Base-by-base conservation (phyloP, 2,888 invertebrate species). In the Merodon equestris region DNA sequence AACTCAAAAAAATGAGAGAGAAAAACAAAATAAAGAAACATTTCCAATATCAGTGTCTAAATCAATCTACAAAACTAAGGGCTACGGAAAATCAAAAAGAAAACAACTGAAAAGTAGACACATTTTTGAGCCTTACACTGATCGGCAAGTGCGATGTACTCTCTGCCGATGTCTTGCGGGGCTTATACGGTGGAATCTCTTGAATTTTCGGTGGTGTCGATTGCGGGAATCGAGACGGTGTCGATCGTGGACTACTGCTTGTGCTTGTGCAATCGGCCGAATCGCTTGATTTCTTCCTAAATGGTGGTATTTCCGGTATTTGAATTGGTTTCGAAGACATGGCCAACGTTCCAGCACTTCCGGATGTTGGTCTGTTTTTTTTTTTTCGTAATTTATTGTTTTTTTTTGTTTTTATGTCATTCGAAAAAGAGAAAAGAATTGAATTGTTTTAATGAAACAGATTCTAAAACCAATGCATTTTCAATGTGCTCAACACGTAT, bases 101-200 rank as follows among this genome's bases (percentile, higher is more conserved):
- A 27, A 27, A 27, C 3, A 7, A 27, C 27, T 2, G 27, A 7
- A 27, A 27, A 27, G n/a, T 36, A 36, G 36, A 40, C 12, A n/a
- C n/a, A 9, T 40, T 10, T 10, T 42, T 34, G 53, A n/a, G 73
- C 82, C 88, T 89, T 87, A 88, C 89, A 84, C 85, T 87, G 82
- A 88, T 84, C 68, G 88, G 85, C 82, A 87, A 84, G 79, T 87
- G 87, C 61, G 86, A 85, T 53, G 88, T 86, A 88, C 90, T 90
- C 84, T 91, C 91, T 66, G 90, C 90, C n/a, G 91, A 91, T 83
- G 86, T 84, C 85, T 91, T 91, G 82, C 91, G 89, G 15, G 90
- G 90, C 83, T 89, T 90, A 85, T 89, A 91, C 17, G 91, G 91
- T 63, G 91, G 91, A 84, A 88, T 88, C 83, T 89, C 90, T 79